Evolutionary conservation across 37 sponge, comb jelly and placozoan genomes (phyloP), one percentile per base, ranked within the genome.

Genomic region (Cladorhizidae sp.): DNA sequence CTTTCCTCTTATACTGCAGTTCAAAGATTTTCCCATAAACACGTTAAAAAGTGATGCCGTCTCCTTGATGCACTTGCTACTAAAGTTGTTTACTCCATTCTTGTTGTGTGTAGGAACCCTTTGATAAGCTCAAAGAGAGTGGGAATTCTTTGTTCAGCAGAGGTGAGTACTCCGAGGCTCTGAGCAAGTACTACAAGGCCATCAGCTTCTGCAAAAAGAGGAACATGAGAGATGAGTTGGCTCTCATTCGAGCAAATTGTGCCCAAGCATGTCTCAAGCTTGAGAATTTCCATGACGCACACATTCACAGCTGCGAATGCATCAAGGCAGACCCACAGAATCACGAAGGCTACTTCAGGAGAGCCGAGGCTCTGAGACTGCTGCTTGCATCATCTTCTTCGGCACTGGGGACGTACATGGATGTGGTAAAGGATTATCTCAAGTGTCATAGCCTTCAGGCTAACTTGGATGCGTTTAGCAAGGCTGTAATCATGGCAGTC

Each of bases 191-290:
- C 72, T 77, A 35, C 78, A 58, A 77, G 17, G 78, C 85, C 20
- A 40, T 85, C 56, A 50, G 50, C 22, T 1, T 49, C 57, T 85
- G 85, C 39, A 68, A 56, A 9, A 29, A 70, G 29, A 36, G 70
- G 31, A 40, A 57, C 23, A 55, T 76, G 63, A 26, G 14, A 20
- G 63, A 70, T 49, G 78, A 85, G 32, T 38, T 28, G 43, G 85
- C 85, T 15, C 3, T 68, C 51, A 59, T 85, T 22, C 8, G 71
- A 43, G 70, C 77, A 21, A 85, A 85, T 71, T 85, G 85, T 71
- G 85, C 85, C 36, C 70, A 71, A 57, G 78, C 78, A 3, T 76
- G 77, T 43, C 70, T 85, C 36, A 76, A 71, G 71, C 57, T 85
- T 50, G 55, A 77, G 33, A n/a, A 69, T 61, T 76, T 40, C 45